Evolutionary conservation across 2,888 invertebrate genomes (phyloP).

Genomic region (Brachypalpus laphriformis): DNA sequence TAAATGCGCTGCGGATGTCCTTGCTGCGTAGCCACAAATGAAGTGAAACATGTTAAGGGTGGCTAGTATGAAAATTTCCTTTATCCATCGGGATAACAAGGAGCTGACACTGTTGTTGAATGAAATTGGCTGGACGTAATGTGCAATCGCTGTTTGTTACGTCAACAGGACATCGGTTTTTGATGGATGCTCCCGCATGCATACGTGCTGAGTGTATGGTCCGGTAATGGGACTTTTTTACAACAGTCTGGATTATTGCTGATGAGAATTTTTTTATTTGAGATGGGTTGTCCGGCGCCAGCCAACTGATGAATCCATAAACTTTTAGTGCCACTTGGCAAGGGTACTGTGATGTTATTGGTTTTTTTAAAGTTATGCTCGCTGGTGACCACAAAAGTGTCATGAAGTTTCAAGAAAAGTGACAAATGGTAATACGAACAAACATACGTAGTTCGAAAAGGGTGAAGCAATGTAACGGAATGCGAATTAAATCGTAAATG

Average conservation of each 20-base stretch:
- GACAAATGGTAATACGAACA: neutral
- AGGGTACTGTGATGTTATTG: neutral
- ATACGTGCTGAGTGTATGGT: neutral
- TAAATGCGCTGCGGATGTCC: neutral
- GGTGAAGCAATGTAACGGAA: neutral
- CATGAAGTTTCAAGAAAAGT: neutral
- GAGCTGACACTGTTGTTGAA: neutral
- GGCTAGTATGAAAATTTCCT: neutral
- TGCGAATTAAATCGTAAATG: too few relatives aligned
- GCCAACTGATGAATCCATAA: neutral
- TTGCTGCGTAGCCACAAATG: neutral
- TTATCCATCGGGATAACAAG: neutral
- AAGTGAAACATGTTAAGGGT: neutral
- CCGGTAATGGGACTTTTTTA: neutral
- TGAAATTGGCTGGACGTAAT: neutral
- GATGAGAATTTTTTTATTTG: neutral
- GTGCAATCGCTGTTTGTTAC: neutral
- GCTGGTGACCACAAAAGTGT: neutral
- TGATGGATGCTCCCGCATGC: neutral
- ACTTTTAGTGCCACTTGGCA: neutral
- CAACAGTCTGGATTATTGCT: neutral
- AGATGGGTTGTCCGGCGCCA: neutral
- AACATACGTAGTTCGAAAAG: too few relatives aligned
- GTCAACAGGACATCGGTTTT: neutral
- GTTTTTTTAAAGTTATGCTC: neutral